Conservation (phyloP, 2,113 vertebrate genomes). For the Cygnus atratus region DNA sequence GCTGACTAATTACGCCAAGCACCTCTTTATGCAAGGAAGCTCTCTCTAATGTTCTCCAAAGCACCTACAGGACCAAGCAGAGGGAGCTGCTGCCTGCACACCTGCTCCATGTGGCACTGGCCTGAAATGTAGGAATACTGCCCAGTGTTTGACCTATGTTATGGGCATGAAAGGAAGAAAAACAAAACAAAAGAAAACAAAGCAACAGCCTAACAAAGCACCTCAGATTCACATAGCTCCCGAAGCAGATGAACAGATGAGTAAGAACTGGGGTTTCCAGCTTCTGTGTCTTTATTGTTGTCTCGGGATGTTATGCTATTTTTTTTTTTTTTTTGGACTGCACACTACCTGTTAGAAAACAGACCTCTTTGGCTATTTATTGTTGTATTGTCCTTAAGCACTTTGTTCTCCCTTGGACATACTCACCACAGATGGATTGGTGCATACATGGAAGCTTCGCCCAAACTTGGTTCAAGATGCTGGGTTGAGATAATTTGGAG, state of each 20-base stretch:
- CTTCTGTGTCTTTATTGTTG: neutral
- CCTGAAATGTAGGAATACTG: neutral
- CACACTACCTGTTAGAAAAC: neutral
- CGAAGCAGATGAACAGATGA: neutral
- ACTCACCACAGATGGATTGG: neutral
- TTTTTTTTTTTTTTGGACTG: neutral
- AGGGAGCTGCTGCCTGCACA: neutral
- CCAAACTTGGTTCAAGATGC: neutral
- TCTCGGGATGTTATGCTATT: neutral
- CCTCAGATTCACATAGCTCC: neutral
- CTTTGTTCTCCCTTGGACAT: neutral
- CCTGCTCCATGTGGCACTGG: neutral
- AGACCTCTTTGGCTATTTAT: neutral
- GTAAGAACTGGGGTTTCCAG: neutral
- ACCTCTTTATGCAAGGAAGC: neutral
- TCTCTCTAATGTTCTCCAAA: neutral
- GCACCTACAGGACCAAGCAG: neutral
- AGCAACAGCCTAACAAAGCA: neutral
- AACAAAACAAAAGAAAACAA: neutral
- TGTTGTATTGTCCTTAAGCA: neutral
- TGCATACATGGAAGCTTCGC: neutral
- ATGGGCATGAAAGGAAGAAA: neutral
- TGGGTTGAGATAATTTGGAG: neutral
- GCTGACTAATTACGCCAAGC: neutral
- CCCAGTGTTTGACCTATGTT: neutral